Conservation (phyloP, 2,888 invertebrate genomes). For the Megaustenia siamemsis region DNA sequence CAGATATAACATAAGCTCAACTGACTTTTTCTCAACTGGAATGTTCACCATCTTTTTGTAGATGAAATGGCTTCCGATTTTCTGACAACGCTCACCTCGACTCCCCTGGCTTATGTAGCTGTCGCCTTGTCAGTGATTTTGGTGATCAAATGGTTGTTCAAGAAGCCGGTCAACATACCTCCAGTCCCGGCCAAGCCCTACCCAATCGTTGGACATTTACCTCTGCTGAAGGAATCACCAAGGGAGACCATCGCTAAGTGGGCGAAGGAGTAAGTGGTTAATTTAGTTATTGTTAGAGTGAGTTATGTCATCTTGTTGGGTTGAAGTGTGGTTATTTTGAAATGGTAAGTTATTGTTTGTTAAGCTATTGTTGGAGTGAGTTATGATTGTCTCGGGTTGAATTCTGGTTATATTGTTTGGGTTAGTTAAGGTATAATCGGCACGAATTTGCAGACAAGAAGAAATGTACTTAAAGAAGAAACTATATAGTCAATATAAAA, state of each 20-base stretch:
- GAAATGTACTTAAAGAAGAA: too few relatives aligned
- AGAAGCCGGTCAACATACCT: constrained; percentile 17
- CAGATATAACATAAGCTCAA: too few relatives aligned
- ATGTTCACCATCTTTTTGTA: background rate
- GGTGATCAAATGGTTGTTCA: background rate
- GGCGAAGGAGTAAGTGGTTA: constrained; percentile 36
- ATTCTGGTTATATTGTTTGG: too few relatives aligned
- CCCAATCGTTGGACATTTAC: constrained; percentile 41
- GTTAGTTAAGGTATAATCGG: too few relatives aligned
- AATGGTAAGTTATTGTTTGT: too few relatives aligned
- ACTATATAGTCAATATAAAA: too few relatives aligned
- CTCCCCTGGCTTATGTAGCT: constrained; percentile 13
- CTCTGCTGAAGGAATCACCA: background rate
- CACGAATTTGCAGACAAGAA: too few relatives aligned
- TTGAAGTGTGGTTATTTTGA: background rate
- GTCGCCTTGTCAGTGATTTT: background rate
- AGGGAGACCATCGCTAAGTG: constrained; percentile 29
- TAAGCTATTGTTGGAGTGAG: too few relatives aligned
- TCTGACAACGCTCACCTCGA: background rate
- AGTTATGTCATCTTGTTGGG: background rate
- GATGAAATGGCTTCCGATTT: background rate
- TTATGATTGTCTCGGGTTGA: too few relatives aligned
- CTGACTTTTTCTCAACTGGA: too few relatives aligned
- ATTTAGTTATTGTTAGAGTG: background rate
- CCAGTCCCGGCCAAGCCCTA: constrained; percentile 31